Evolutionary conservation across 2,888 invertebrate genomes (phyloP), one percentile per base, ranked within the genome.

Genomic region (Chaetogeoica ovagalla): DNA sequence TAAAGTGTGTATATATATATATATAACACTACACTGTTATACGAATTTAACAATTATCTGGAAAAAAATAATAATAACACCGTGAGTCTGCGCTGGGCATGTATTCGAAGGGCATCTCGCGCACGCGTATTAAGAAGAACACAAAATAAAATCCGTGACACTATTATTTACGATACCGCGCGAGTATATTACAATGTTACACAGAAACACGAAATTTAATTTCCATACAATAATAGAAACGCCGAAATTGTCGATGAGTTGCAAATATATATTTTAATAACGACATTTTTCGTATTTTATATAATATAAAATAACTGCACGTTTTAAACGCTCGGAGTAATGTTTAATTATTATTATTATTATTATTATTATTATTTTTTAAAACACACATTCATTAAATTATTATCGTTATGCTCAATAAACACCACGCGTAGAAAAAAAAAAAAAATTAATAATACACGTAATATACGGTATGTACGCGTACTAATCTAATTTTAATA

Each of bases 341-440:
- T 11, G 37, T 74, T 57, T 74, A 74, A 74, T 65, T 65, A 74
- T 55, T 21, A 63, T 55, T 59, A 9, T 59, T 59, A n/a, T n/a
- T n/a, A n/a, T n/a, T n/a, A n/a, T 21, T 59, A 9, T 59, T 59
- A 9, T 59, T 59, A 11, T 59, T 69, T 71, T 71, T 55, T 63
- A 21, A 21, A 74, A 74, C 74, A 65, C 65, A 65, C 55, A 55
- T 65, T 65, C 63, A 39, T 73, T 73, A 60, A 63, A 63, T 65
- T 74, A 2, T 57, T 74, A 2, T 57, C n/a, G 55, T 74, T 63
- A 74, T 74, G 65, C 39, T 55, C 37, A 17, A 55, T 3, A 17
- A n/a, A n/a, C n/a, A 9, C 37, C 55, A 55, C 37, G 74, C 55
- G 55, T 65, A 21, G 55, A 69, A 55, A 9, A 21, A 23, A 39